Evolutionary conservation across 2,797 vertebrate genomes (phyloP).

Genomic region (Schizothorax lantsangensis): DNA sequence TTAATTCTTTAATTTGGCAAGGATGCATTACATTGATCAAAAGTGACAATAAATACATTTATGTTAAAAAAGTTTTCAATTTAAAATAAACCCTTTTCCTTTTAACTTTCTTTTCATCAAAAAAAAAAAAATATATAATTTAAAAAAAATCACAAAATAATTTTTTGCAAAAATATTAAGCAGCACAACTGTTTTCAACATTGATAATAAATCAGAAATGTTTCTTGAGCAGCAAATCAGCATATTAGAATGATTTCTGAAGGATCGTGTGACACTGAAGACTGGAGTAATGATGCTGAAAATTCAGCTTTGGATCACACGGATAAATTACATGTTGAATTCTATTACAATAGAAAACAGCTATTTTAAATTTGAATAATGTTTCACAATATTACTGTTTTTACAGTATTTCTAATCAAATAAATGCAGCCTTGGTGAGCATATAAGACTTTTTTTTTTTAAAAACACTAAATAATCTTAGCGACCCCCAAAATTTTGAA

Average conservation of each 20-base stretch:
- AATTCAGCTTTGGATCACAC: neutral
- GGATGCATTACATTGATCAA: neutral
- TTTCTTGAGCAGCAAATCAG: neutral
- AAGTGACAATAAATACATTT: neutral
- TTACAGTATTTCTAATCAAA: neutral
- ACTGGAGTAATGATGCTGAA: neutral
- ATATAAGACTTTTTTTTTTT: neutral
- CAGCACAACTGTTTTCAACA: neutral
- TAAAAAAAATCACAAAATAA: too few relatives aligned
- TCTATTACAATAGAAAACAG: neutral
- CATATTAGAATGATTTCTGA: neutral
- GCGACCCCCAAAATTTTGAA: neutral
- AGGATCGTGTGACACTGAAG: neutral
- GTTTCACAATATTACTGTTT: neutral
- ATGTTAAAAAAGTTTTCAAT: neutral
- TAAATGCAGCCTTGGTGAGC: neutral
- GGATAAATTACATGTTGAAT: neutral
- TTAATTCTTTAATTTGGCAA: neutral
- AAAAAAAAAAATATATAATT: neutral
- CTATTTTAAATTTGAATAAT: neutral
- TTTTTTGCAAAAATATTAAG: too few relatives aligned
- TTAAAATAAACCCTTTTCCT: neutral
- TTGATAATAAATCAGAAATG: neutral
- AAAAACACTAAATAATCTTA: neutral
- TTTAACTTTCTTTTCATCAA: neutral